A percentile compares a stretch with the other conserved stretches of the same genome.
Conservation (phyloP, 2,113 vertebrate species). For the Phalacrocorax pelagicus region DNA sequence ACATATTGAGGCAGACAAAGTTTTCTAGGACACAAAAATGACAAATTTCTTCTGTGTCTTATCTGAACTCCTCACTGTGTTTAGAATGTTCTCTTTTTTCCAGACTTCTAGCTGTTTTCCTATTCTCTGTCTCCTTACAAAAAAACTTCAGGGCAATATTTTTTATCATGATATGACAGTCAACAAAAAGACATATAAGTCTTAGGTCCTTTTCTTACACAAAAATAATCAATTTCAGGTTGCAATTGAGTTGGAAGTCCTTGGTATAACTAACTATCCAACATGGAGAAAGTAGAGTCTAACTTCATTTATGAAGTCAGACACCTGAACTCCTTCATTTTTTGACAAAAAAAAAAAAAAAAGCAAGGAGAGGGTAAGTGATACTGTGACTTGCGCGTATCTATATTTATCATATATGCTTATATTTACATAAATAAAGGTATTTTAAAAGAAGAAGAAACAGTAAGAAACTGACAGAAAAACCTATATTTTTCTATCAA, state of each 20-base stretch:
- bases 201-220: not conserved
- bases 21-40: not conserved
- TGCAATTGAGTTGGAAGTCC: fast-evolving
- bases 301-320: not conserved
- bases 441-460: not conserved
- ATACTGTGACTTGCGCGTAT: fast-evolving
- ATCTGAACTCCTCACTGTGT: not conserved
- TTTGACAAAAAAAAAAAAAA: not conserved
- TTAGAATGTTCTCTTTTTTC: not conserved
- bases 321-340: not conserved
- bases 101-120: not conserved
- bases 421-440: not conserved
- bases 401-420: not conserved
- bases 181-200: not conserved
- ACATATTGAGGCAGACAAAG: not conserved
- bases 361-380: not conserved
- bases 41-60: not conserved
- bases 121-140: not conserved
- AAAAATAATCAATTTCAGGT: not conserved
- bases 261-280: not conserved
- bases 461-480: not conserved
- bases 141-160: not conserved
- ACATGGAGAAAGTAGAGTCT: not conserved
- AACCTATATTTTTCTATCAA: not conserved
- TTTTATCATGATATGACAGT: not conserved